phyloP scores from a whole-genome alignment of 2,888 invertebrate species.

The Leucophenga maculata region DNA sequence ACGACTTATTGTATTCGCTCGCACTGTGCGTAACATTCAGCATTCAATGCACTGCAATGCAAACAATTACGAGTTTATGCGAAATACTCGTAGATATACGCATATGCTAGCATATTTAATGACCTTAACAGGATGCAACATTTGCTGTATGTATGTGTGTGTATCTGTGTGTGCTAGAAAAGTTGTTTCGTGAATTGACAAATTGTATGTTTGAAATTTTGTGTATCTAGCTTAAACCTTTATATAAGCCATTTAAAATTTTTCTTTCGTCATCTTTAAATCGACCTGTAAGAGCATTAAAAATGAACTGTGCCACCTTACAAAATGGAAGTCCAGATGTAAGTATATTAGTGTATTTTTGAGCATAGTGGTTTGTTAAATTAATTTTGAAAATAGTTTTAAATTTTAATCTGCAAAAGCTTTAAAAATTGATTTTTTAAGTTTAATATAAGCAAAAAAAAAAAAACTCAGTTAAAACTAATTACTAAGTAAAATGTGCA shows the following conservation, averaged over 20 bases:
- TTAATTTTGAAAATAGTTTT: too few relatives aligned
- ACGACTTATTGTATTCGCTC: conserved; percentile 18
- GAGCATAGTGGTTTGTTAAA: too few relatives aligned
- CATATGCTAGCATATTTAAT: conserved; percentile 13
- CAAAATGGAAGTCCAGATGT: too few relatives aligned
- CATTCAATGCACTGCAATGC: too few relatives aligned
- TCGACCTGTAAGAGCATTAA: background rate
- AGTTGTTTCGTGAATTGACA: background rate
- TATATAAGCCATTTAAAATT: background rate
- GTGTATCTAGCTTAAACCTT: background rate
- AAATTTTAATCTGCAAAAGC: too few relatives aligned
- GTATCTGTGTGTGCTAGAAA: background rate
- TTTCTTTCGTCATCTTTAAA: background rate
- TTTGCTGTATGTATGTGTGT: background rate
- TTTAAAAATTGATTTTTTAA: too few relatives aligned
- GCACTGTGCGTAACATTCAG: too few relatives aligned
- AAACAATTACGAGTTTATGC: too few relatives aligned
- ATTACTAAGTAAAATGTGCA: background rate
- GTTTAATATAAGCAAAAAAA: too few relatives aligned
- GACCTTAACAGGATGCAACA: background rate
- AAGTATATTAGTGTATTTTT: too few relatives aligned
- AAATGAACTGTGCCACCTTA: background rate
- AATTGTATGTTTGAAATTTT: background rate
- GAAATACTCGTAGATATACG: background rate
- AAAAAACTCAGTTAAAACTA: background rate